Evolutionary conservation across 2,113 vertebrate genomes (phyloP).

Genomic region (Atractosteus spatula): DNA sequence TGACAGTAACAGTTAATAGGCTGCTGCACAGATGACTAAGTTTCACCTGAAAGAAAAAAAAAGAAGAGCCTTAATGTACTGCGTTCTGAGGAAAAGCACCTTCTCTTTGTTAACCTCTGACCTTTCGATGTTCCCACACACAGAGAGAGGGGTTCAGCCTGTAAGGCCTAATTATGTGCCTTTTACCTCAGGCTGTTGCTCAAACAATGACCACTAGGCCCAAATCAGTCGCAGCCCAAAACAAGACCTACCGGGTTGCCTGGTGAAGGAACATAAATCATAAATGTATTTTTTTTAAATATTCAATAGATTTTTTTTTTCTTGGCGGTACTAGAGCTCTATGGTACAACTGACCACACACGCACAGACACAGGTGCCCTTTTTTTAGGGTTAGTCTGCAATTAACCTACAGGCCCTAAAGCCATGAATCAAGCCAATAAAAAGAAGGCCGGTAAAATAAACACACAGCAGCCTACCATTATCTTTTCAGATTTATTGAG

Average conservation of each 20-base stretch:
- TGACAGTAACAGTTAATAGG: conserved; percentile 66
- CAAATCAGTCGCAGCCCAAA: neutral
- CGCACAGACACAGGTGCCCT: conserved; percentile 56
- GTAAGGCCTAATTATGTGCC: neutral
- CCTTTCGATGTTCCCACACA: conserved; percentile 42
- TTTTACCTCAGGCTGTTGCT: neutral
- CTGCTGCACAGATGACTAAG: conserved; percentile 53
- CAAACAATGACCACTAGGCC: conserved; percentile 5
- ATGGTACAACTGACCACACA: conserved; percentile 9
- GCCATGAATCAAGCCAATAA: conserved; percentile 78
- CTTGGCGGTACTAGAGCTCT: neutral
- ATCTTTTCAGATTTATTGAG: conserved; percentile 74
- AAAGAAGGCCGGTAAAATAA: conserved; percentile 71
- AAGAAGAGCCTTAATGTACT: conserved; percentile 41
- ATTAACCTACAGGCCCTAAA: conserved; percentile 72
- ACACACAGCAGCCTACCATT: conserved; percentile 64
- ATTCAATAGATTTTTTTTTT: neutral
- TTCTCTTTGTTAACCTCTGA: conserved; percentile 53
- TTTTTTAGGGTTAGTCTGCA: conserved; percentile 62
- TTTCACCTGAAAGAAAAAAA: conserved; percentile 45
- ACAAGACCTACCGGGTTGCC: conserved; percentile 9
- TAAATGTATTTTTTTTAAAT: neutral
- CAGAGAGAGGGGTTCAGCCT: neutral
- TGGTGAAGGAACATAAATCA: conserved; percentile 6
- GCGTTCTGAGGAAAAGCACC: conserved; percentile 38